A percentile compares a stretch with the other conserved stretches of the same genome.
These are phyloP conservation scores for Diglossa brunneiventris DNA, from an alignment of 2,113 vertebrate species.

Conservation along the genomic window DNA sequence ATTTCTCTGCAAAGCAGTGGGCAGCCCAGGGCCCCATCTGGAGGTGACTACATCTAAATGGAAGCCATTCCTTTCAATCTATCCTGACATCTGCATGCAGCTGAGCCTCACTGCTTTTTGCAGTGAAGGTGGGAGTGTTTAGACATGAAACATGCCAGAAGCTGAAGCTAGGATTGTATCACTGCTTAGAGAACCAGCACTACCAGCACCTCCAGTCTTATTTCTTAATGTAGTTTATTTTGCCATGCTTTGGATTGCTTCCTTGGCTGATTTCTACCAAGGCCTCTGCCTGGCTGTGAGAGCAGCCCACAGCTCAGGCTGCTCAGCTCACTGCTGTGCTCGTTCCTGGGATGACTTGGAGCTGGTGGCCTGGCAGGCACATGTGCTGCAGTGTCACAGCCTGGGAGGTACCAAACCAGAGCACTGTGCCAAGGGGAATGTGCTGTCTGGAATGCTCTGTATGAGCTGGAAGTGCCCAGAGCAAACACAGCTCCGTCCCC, in stretches of 20 bases:
- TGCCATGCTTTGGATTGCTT: neutral
- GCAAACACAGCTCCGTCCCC: accelerated
- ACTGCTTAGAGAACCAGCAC: neutral
- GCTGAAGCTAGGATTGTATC: neutral
- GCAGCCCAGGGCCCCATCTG: neutral
- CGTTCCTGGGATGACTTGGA: neutral
- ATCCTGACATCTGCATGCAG: neutral
- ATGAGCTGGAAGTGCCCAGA: neutral
- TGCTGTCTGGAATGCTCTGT: neutral
- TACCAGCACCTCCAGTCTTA: neutral
- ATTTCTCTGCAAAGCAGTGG: neutral
- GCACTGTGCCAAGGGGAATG: neutral
- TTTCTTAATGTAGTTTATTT: neutral
- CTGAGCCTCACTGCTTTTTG: neutral
- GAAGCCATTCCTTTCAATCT: neutral
- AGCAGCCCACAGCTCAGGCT: accelerated
- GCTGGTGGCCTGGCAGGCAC: neutral
- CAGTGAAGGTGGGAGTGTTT: neutral
- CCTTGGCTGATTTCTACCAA: neutral
- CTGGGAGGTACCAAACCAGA: neutral
- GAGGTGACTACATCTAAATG: neutral
- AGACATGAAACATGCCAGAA: neutral
- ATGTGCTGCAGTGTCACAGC: neutral
- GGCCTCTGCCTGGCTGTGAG: neutral
- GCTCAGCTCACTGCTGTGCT: neutral